phyloP scores from a whole-genome alignment of 1,140 invertebrate species.

The Drosophila sechellia region DNA sequence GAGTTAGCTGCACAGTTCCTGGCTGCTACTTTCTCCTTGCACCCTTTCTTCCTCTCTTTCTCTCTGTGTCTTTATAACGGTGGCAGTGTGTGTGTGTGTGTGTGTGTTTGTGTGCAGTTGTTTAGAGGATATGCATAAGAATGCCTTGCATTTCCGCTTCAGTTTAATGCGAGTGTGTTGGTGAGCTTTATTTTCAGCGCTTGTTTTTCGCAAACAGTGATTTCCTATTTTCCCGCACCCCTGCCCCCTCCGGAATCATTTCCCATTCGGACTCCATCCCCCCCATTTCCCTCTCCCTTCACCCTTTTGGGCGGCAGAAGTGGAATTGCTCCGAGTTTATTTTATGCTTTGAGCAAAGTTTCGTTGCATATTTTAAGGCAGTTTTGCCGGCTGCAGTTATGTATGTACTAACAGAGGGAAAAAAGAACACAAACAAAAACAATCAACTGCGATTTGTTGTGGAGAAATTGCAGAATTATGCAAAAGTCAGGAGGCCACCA shows the following conservation, averaged over 20 bases:
- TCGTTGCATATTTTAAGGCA: constrained; percentile 82
- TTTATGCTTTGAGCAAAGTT: constrained; percentile 83
- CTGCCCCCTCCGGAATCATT: constrained; percentile 1
- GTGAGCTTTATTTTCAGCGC: constrained; percentile 53
- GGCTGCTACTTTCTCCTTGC: constrained; percentile 19
- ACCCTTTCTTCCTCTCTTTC: neutral
- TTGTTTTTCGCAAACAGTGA: constrained; percentile 74
- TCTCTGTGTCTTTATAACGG: neutral
- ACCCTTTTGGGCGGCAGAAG: constrained; percentile 52
- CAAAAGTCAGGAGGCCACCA: constrained; percentile 50
- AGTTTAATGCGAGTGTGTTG: constrained; percentile 65
- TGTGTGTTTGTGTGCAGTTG: constrained; percentile 50
- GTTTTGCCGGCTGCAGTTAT: constrained; percentile 70
- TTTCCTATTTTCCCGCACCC: constrained; percentile 61
- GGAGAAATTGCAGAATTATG: constrained; percentile 81
- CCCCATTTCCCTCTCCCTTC: neutral
- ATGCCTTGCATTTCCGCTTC: constrained; percentile 82
- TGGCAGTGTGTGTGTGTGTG: neutral
- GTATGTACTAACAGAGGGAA: constrained; percentile 45
- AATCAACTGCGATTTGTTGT: constrained; percentile 83
- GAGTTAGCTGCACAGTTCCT: constrained; percentile 47
- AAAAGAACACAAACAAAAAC: constrained; percentile 54
- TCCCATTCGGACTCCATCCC: constrained; percentile 1
- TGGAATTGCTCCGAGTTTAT: constrained; percentile 78
- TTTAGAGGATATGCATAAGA: constrained; percentile 83